Evolutionary conservation across 1,140 invertebrate species (phyloP), one percentile per base, ranked within the genome.

Genomic region (Sarcophaga bullata): DNA sequence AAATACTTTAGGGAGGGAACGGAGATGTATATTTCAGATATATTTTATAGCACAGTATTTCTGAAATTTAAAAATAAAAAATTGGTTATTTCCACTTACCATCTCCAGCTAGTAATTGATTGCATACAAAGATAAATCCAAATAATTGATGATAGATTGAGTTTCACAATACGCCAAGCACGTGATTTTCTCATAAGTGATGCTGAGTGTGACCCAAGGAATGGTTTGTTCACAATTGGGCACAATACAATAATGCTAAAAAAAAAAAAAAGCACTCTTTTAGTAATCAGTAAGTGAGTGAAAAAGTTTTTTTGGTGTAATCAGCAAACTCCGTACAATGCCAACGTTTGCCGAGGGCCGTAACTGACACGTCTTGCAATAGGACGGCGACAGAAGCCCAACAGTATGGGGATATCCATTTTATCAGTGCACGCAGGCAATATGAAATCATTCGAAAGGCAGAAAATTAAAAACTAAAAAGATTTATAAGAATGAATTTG

Each of bases 141-240:
- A 99, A 99, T 49, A 99, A 91, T 92, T 99, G 96, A 92, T 99
- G 98, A 91, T 99, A 99, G 91, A n/a, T n/a, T 99, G 98, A 85
- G 96, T 98, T 91, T 99, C 98, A 91, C 99, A 99, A 91, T 99
- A 99, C 1, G 98, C 98, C 84, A 99, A 91, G 5, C 98, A 89
- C 99, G 99, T 90, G n/a, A n/a, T n/a, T n/a, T 98, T 98, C 91
- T 99, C 99, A 91, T 99, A 99, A 91, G n/a, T n/a, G n/a, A n/a
- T n/a, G n/a, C n/a, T 99, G 98, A 3, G 98, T 95, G 92, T 99
- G 97, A 0, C 99, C 99, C 87, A 99, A 93, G 92, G 99, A 99
- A 0, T 98, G 99, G 90, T 99, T 99, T 91, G 99, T 99, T 91
- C 98, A 99, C 91, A 99, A 99, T n/a, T n/a, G n/a, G n/a, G n/a